Conservation (phyloP, 2,888 invertebrate genomes). For the Bellardia pandia region DNA sequence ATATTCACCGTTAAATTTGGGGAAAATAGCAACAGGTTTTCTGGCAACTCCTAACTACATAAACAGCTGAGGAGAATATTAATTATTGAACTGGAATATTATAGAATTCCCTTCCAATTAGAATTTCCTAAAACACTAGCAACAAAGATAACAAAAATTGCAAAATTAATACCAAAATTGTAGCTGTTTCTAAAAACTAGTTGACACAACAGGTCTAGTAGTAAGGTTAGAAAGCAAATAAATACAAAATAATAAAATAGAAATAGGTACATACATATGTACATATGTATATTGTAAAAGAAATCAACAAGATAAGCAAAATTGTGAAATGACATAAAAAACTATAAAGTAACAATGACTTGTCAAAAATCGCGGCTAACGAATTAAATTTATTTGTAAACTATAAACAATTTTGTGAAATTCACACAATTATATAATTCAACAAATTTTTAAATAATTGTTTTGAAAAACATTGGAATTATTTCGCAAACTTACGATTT, state of each 20-base stretch:
- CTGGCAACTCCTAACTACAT: constrained; percentile 23
- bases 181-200: constrained; percentile 15
- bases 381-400: constrained; percentile 1
- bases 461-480: background rate
- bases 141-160: constrained; percentile 24
- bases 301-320: constrained; percentile 20
- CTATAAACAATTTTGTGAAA: constrained; percentile 59
- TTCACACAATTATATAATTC: constrained; percentile 61
- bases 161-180: background rate
- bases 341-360: constrained; percentile 52
- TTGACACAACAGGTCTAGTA: background rate
- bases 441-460: background rate
- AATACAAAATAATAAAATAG: background rate
- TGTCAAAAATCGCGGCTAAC: constrained; percentile 28
- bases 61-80: constrained; percentile 46
- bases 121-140: background rate
- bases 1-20: background rate
- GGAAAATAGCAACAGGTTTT: background rate
- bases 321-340: background rate
- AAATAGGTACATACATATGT: too few species aligned
- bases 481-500: constrained; percentile 53
- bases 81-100: constrained; percentile 10
- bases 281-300: background rate
- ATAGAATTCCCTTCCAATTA: background rate
- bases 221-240: constrained; percentile 10